Conservation (phyloP, 2,888 invertebrate genomes). For the Thymelicus lineola region DNA sequence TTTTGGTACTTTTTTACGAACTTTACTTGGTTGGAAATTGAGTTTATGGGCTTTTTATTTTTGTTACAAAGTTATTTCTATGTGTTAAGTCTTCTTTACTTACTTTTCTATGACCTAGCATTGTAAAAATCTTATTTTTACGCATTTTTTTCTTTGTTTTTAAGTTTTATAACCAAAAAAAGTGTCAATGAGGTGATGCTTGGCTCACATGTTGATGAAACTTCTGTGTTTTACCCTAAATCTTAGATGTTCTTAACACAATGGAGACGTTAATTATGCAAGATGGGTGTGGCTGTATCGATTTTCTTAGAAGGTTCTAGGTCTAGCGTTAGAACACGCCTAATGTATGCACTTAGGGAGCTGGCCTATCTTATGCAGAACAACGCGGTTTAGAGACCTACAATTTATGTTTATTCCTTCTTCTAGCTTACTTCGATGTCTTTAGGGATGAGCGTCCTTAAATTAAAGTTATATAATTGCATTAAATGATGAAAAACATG, state of each 20-base stretch:
- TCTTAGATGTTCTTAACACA: slow-evolving; percentile 53
- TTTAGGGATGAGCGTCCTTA: neutral
- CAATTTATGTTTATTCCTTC: slow-evolving; percentile 13
- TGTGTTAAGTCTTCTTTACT: slow-evolving; percentile 34
- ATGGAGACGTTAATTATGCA: slow-evolving; percentile 77
- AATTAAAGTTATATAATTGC: slow-evolving; percentile 8
- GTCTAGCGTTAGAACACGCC: slow-evolving; percentile 76
- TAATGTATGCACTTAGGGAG: slow-evolving; percentile 73
- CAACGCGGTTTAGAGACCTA: slow-evolving; percentile 57
- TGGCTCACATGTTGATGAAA: slow-evolving; percentile 75
- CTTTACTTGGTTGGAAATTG: slow-evolving; percentile 69
- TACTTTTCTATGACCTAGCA: neutral
- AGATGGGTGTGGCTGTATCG: slow-evolving; percentile 85
- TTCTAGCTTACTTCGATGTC: slow-evolving; percentile 2
- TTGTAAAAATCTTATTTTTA: slow-evolving; percentile 59
- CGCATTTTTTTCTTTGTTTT: slow-evolving; percentile 80
- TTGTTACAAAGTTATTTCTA: slow-evolving; percentile 45
- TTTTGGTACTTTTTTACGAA: slow-evolving; percentile 85
- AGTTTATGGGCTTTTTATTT: slow-evolving; percentile 60
- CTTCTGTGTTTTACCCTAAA: slow-evolving; percentile 62
- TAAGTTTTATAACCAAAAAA: slow-evolving; percentile 82
- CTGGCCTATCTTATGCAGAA: slow-evolving; percentile 57
- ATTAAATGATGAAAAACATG: neutral
- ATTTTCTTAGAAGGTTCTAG: slow-evolving; percentile 84
- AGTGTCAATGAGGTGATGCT: slow-evolving; percentile 73